These are phyloP conservation scores for Phalacrocorax brasilianus DNA, from an alignment of 2,113 vertebrate genomes.

Conservation along the genomic window DNA sequence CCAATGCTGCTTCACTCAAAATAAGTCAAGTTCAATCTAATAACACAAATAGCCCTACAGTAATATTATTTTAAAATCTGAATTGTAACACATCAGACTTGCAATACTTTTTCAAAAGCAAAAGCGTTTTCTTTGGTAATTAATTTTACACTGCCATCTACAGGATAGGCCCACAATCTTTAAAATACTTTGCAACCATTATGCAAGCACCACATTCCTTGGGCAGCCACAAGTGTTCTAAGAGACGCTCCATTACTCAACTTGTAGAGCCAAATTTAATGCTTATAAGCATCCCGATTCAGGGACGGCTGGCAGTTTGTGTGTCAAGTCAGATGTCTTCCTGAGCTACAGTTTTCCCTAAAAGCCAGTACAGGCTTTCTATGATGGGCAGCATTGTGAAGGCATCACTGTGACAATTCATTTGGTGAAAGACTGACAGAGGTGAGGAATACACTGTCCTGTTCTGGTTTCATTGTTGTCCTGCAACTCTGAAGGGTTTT, in stretches of 20 bases:
- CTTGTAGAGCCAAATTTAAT: neutral
- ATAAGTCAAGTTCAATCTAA: slow-evolving; percentile 5
- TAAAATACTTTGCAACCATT: neutral
- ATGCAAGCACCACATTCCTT: neutral
- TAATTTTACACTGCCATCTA: slow-evolving; percentile 61
- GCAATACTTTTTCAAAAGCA: neutral
- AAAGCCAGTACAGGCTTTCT: neutral
- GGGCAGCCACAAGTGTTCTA: neutral
- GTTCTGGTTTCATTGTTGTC: neutral
- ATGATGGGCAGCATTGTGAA: neutral
- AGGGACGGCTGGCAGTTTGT: neutral
- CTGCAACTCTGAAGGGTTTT: neutral
- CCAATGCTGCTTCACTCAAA: neutral
- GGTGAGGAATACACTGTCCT: neutral
- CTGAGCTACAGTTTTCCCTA: neutral
- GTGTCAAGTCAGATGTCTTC: neutral
- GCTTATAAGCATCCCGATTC: neutral
- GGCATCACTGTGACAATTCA: neutral
- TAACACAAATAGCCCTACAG: neutral
- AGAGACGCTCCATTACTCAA: neutral
- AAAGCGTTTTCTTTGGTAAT: slow-evolving; percentile 52
- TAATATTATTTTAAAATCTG: slow-evolving; percentile 1
- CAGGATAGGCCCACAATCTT: slow-evolving; percentile 19
- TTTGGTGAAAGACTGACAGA: neutral
- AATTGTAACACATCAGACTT: slow-evolving; percentile 3